Evolutionary conservation across 2,797 vertebrate species (phyloP).

Genomic region (Geotrypetes seraphini): DNA sequence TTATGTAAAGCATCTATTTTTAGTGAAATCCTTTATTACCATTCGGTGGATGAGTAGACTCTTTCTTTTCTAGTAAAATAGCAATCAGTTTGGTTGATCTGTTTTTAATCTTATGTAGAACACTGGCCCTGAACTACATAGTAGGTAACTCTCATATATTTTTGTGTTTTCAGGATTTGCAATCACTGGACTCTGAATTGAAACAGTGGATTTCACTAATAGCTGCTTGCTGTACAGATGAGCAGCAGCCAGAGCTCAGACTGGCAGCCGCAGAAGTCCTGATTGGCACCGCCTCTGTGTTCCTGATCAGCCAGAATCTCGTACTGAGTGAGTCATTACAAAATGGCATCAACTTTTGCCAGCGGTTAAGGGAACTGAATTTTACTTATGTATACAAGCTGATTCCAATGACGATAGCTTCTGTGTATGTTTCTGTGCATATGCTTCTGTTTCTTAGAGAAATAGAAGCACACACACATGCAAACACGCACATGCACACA

Average conservation of each 20-base stretch:
- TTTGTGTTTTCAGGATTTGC: conserved; percentile 36
- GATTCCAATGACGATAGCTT: no score
- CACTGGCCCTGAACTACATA: rapidly evolving
- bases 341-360: no score
- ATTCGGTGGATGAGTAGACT: no score
- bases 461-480: no score
- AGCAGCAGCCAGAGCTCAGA: conserved; percentile 70
- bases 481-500: no score
- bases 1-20: no score
- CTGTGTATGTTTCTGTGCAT: no score
- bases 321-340: conserved; percentile 81
- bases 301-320: conserved; percentile 56
- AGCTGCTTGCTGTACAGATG: conserved; percentile 63
- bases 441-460: no score
- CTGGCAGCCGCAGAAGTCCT: conserved; percentile 70
- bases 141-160: neutral
- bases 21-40: no score
- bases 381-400: no score
- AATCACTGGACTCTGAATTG: conserved; percentile 26
- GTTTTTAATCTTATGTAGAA: neutral
- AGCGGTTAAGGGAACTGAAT: no score
- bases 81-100: neutral
- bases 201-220: conserved; percentile 69
- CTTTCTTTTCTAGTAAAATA: no score
- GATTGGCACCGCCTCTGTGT: conserved; percentile 42